Evolutionary conservation across 2,888 invertebrate species (phyloP), one percentile per base, ranked within the genome.

Genomic region (Torymus aiolomorphi): DNA sequence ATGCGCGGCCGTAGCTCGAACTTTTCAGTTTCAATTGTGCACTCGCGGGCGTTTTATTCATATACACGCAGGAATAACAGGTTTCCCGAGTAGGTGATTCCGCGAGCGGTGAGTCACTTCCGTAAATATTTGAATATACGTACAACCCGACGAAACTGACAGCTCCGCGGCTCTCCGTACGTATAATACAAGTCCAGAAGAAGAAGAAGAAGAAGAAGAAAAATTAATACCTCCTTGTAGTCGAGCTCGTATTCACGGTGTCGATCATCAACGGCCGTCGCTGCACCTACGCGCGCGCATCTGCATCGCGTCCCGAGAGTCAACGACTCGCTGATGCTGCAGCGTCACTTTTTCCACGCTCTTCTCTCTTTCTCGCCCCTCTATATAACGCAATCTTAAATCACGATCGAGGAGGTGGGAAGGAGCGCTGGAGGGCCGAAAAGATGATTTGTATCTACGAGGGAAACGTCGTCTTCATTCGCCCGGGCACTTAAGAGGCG

Each of bases 61-160:
- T 78, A 56, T 20, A 20, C 20, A 8, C 42, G 8, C 20, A 54
- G 31, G 59, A 13, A 66, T 75, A 80, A 80, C 79, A 66, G 79
- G 71, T 75, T 80, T 79, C 13, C 52, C 74, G 14, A 13, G 76
- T 42, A 52, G 66, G 73, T 54, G 56, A 73, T 73, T 67, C 54
- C 49, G 51, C 63, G 42, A 8, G 10, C 24, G 69, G 66, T 80
- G 80, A 80, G 63, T 80, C 76, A 80, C 80, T 80, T 80, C 73
- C 80, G 76, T 77, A 80, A 80, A 80, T 80, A 80, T 77, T 80
- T 80, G 63, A 77, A 80, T 80, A 70, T 52, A 65, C 61, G 24
- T 56, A 59, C 20, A 59, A 18, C 59, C 54, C 56, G 51, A 49
- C 10, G 31, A 42, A 42, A 42, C 42, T 42, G 42, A 42, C 42